Conservation (phyloP, 2,888 invertebrate genomes). For the Aspidapion aeneum region DNA sequence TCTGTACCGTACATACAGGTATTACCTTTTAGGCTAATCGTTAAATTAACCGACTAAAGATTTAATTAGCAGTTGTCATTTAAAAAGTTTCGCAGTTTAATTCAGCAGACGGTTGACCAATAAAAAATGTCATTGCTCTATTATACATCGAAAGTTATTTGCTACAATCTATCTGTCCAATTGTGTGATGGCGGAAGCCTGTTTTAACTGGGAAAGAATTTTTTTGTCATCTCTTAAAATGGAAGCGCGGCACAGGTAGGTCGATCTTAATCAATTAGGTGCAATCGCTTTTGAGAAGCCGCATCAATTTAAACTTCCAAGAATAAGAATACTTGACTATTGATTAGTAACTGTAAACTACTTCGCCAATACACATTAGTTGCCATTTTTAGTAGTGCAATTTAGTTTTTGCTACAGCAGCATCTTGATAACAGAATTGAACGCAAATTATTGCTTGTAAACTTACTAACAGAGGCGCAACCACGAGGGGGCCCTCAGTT, state of each 20-base stretch:
- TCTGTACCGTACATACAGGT: too few relatives aligned
- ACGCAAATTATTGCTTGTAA: neutral
- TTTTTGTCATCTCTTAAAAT: constrained; percentile 30
- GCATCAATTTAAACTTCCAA: constrained; percentile 29
- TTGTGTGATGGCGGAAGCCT: constrained; percentile 30
- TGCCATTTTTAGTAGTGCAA: neutral
- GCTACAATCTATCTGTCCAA: constrained; percentile 29
- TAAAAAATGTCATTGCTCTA: constrained; percentile 34
- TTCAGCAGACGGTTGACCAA: constrained; percentile 19
- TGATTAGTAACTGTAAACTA: constrained; percentile 29
- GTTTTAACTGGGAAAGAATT: constrained; percentile 28
- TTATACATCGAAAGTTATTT: constrained; percentile 29
- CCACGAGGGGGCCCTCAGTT: too few relatives aligned
- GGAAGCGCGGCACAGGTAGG: constrained; percentile 25
- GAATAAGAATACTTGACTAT: constrained; percentile 19
- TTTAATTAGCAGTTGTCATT: constrained; percentile 21
- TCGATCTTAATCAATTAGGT: constrained; percentile 30
- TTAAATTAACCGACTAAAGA: constrained; percentile 10
- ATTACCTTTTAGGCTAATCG: constrained; percentile 10
- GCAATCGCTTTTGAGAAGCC: constrained; percentile 33
- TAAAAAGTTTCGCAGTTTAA: constrained; percentile 11
- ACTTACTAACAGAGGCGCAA: neutral
- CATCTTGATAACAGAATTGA: neutral
- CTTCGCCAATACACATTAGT: constrained; percentile 1
- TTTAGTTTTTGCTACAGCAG: neutral